A percentile compares a stretch with the other conserved stretches of the same genome.
Conservation (phyloP, 2,797 vertebrate species). For the Cyclopterus lumpus region DNA sequence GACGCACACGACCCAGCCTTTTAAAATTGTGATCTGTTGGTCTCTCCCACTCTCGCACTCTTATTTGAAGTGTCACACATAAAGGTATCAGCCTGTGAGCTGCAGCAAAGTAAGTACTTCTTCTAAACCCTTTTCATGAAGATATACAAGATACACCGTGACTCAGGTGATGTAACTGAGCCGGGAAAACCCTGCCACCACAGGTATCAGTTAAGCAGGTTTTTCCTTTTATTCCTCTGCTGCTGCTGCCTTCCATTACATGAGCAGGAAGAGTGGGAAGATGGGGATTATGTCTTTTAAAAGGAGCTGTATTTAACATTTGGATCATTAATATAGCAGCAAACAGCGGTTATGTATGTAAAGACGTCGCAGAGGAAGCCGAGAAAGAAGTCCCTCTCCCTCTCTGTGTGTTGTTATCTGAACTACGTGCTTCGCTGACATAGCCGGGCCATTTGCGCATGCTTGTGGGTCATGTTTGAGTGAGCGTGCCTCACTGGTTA, state of each 20-base stretch:
- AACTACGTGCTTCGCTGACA: not conserved
- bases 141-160: slow-evolving; percentile 37
- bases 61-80: slow-evolving; percentile 49
- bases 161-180: slow-evolving; percentile 46
- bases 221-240: slow-evolving; percentile 37
- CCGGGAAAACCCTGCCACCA: slow-evolving; percentile 36
- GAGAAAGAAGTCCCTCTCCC: not conserved
- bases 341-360: not conserved
- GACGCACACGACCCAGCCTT: slow-evolving; percentile 41
- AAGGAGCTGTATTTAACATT: too few relatives aligned
- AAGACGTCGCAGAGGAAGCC: not conserved
- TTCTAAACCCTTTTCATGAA: slow-evolving; percentile 36
- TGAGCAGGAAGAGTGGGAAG: slow-evolving; percentile 39
- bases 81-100: slow-evolving; percentile 44
- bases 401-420: not conserved
- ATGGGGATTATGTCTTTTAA: slow-evolving; percentile 31
- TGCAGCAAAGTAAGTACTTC: slow-evolving; percentile 51
- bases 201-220: slow-evolving; percentile 43
- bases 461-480: not conserved
- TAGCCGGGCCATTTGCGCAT: not conserved
- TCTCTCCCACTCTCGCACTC: slow-evolving; percentile 34
- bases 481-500: not conserved
- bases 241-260: slow-evolving; percentile 51
- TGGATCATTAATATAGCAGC: too few relatives aligned
- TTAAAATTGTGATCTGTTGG: slow-evolving; percentile 37